Percentiles rank a stretch among this genome's conserved stretches.
phyloP scores from a whole-genome alignment of 2,888 invertebrate species.

The Atethmia centrago region DNA sequence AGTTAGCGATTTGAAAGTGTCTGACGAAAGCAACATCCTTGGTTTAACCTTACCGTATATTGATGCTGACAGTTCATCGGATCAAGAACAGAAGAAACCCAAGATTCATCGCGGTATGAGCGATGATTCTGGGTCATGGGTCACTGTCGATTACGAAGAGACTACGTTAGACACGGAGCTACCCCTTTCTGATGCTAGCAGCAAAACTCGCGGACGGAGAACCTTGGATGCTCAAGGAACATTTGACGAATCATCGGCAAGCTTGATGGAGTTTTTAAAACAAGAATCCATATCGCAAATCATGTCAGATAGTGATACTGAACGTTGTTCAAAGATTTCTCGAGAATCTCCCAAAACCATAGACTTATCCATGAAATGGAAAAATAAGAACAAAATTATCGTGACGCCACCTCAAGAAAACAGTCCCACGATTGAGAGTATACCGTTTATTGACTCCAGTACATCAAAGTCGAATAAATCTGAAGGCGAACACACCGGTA shows the following conservation, averaged over 20 bases:
- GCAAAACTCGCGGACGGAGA: conserved; percentile 73
- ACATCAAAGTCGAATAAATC: conserved; percentile 84
- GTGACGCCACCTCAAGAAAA: conserved; percentile 91
- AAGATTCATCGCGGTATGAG: conserved; percentile 89
- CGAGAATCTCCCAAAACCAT: conserved; percentile 76
- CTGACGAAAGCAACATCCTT: conserved; percentile 87
- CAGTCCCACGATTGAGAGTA: conserved; percentile 91
- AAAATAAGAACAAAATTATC: conserved; percentile 90
- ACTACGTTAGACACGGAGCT: conserved; percentile 91
- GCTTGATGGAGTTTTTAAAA: conserved; percentile 87
- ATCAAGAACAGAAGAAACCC: conserved; percentile 83
- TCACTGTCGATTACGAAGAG: conserved; percentile 93
- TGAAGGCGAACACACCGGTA: conserved; percentile 86
- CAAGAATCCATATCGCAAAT: conserved; percentile 85
- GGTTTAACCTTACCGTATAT: conserved; percentile 89
- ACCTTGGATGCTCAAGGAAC: conserved; percentile 90
- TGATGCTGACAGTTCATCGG: conserved; percentile 89
- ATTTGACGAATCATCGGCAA: conserved; percentile 91
- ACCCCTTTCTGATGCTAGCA: conserved; percentile 87
- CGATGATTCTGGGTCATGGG: conserved; percentile 93
- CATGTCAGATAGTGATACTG: conserved; percentile 84
- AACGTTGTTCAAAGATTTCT: conserved; percentile 78
- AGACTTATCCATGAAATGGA: conserved; percentile 86
- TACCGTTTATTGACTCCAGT: conserved; percentile 87
- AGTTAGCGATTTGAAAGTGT: conserved; percentile 91